Evolutionary conservation across 2,113 vertebrate species (phyloP).

Genomic region (Uropsilus gracilis): DNA sequence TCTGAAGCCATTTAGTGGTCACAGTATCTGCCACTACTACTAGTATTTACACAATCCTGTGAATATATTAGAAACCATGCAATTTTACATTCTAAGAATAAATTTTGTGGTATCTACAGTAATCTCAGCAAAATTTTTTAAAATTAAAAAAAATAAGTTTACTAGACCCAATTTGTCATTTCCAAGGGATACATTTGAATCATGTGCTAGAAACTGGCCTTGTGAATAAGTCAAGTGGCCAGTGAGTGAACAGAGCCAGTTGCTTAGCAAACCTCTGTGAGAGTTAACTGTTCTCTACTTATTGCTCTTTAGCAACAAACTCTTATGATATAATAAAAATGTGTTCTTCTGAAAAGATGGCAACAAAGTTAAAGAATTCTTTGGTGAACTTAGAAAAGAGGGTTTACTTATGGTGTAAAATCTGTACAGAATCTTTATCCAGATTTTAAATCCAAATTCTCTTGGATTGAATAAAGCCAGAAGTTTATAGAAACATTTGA

Average conservation of each 20-base stretch:
- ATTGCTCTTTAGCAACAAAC: background rate
- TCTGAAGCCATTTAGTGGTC: background rate
- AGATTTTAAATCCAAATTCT: too few relatives aligned
- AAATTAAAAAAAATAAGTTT: background rate
- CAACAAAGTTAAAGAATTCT: background rate
- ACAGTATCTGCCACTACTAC: background rate
- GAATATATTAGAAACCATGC: background rate
- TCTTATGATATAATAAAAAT: background rate
- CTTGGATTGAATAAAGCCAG: background rate
- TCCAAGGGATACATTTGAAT: background rate
- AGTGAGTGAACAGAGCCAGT: background rate
- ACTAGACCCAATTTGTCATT: conserved; percentile 1
- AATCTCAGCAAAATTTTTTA: background rate
- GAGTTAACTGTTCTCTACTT: background rate
- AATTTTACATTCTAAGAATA: background rate
- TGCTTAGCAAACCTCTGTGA: background rate
- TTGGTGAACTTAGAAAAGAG: background rate
- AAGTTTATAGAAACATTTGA: background rate
- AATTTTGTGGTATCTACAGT: conserved; percentile 26
- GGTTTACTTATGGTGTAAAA: background rate
- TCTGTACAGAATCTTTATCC: background rate
- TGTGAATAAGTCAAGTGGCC: background rate
- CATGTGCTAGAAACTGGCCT: background rate
- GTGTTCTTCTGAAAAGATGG: background rate
- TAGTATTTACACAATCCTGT: background rate